Conservation (phyloP, 1,140 invertebrate genomes). For the Achroia grisella region DNA sequence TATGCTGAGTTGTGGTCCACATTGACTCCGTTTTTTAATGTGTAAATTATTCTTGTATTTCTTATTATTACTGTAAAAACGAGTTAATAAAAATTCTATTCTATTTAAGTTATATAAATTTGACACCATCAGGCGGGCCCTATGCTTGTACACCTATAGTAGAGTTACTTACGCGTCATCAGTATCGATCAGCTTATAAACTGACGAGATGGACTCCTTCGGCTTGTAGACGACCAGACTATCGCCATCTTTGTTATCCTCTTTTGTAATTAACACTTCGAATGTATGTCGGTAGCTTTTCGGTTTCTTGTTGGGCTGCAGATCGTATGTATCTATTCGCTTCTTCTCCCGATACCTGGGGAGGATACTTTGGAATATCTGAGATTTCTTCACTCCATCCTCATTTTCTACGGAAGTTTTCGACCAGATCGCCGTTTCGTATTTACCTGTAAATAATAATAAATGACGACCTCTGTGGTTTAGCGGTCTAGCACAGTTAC, state of each 20-base stretch:
- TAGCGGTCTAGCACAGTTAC: no score
- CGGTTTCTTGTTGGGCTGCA: conserved; percentile 10
- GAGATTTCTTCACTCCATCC: conserved; percentile 34
- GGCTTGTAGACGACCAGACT: conserved; percentile 43
- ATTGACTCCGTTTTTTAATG: no score
- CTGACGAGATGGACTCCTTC: conserved; percentile 21
- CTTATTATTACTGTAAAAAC: no score
- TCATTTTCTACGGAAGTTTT: conserved; percentile 36
- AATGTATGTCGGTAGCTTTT: conserved; percentile 13
- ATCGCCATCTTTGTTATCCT: conserved; percentile 35
- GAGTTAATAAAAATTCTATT: no score
- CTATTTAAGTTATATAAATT: no score
- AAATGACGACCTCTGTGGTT: no score
- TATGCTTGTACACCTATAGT: no score
- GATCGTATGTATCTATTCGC: conserved; percentile 18
- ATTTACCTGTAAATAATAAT: conserved; percentile 33
- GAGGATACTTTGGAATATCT: conserved; percentile 40
- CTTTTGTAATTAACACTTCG: conserved; percentile 44
- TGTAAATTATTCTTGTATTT: no score
- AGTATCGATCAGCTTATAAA: conserved; percentile 36
- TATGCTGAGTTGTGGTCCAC: no score
- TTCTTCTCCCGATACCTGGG: conserved; percentile 55
- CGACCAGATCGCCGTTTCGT: conserved; percentile 45
- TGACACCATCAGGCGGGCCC: no score
- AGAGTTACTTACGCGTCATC: no score